Evolutionary conservation across 2,888 invertebrate species (phyloP).

Genomic region (Cordilura impudica): DNA sequence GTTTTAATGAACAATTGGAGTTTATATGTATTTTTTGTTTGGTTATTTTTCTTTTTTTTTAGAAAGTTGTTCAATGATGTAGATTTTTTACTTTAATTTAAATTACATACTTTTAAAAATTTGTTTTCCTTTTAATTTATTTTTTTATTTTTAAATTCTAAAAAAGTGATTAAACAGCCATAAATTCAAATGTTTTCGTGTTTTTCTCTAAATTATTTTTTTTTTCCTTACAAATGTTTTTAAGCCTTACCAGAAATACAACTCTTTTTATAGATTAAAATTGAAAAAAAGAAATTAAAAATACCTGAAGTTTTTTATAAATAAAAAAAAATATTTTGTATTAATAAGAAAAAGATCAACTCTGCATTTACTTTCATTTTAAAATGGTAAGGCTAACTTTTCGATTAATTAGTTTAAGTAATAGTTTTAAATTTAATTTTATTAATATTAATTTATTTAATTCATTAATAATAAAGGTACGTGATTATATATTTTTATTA

Average conservation of each 20-base stretch:
- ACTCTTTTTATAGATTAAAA: no score
- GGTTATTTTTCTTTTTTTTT: neutral
- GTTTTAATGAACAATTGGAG: slow-evolving; percentile 48
- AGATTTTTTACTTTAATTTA: neutral
- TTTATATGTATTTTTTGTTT: neutral
- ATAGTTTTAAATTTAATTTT: no score
- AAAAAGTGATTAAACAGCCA: slow-evolving; percentile 71
- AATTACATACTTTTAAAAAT: slow-evolving; percentile 22
- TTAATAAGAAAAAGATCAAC: no score
- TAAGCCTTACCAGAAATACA: no score
- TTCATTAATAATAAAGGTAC: slow-evolving; percentile 63
- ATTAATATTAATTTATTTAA: slow-evolving; percentile 7
- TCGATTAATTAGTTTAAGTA: no score
- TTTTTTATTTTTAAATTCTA: slow-evolving; percentile 66
- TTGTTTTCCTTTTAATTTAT: slow-evolving; percentile 42
- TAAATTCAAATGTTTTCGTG: slow-evolving; percentile 73
- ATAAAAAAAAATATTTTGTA: no score
- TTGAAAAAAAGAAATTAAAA: no score
- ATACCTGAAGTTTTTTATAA: no score
- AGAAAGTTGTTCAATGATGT: slow-evolving; percentile 52
- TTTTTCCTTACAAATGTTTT: slow-evolving; percentile 30
- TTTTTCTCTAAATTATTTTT: slow-evolving; percentile 32
- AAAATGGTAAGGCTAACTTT: no score
- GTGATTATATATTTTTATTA: slow-evolving; percentile 61
- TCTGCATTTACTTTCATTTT: no score